Evolutionary conservation across 2,113 vertebrate genomes (phyloP).

Genomic region (Cephalopterus ornatus): DNA sequence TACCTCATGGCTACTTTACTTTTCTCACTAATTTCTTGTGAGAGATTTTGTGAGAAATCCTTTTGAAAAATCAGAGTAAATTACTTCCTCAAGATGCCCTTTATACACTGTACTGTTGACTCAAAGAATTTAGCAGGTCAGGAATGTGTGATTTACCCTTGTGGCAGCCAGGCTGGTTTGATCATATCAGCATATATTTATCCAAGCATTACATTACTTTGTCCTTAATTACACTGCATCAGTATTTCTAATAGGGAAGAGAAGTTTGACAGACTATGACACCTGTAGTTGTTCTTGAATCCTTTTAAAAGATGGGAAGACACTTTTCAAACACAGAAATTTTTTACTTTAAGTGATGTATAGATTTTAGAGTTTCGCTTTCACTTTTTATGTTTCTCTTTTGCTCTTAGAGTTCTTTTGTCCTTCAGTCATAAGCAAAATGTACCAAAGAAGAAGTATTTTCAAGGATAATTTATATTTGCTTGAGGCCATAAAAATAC

Average conservation of each 20-base stretch:
- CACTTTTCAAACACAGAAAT: neutral
- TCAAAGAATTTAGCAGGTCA: constrained; percentile 11
- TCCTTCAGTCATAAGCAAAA: neutral
- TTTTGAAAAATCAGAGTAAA: constrained; percentile 36
- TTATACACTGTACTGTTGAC: neutral
- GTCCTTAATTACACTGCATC: neutral
- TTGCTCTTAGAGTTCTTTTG: neutral
- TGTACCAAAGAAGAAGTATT: neutral
- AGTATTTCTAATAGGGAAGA: neutral
- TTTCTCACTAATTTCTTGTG: neutral
- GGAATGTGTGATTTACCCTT: neutral
- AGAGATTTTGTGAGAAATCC: constrained; percentile 15
- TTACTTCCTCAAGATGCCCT: neutral
- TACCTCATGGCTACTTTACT: neutral
- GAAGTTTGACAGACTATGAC: neutral
- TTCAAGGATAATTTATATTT: neutral
- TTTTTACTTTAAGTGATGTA: neutral
- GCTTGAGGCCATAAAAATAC: neutral
- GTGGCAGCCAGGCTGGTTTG: neutral
- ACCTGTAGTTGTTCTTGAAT: neutral
- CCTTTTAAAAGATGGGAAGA: neutral
- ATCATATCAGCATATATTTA: constrained; percentile 11
- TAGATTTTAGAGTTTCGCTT: neutral
- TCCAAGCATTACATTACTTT: neutral
- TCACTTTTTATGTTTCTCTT: neutral